Evolutionary conservation across 2,797 vertebrate genomes (phyloP), one percentile per base, ranked within the genome.

Genomic region (Hoplostethus mediterraneus): DNA sequence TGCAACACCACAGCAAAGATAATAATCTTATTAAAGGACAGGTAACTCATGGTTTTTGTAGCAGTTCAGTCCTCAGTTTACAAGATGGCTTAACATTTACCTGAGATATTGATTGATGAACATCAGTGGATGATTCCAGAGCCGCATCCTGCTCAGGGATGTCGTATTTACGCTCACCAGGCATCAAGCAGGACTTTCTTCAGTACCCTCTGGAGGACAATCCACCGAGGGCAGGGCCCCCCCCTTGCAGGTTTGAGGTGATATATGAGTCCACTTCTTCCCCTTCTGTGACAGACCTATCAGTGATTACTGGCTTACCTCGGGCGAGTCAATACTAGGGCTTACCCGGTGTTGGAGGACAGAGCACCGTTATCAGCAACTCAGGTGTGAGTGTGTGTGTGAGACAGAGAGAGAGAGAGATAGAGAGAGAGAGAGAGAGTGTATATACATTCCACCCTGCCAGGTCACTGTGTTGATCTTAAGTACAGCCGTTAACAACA

Each of bases 191-290:
- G 68, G 71, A 72, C 49, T 54, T 40, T 65, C 25, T 78, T 53
- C 60, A 66, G 14, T 40, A 13, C 69, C 75, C 48, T 60, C 63
- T 70, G 60, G 70, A 10, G 55, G 75, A 74, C n/a, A 17, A 73
- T 77, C 74, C 62, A 57, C 71, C 67, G 67, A 79, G 75, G 82
- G 73, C 66, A 1, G 21, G 21, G 67, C n/a, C n/a, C n/a, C n/a
- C n/a, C n/a, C n/a, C n/a, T 87, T 89, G 61, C 77, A 79, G 66
- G 69, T 79, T 63, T 68, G 14, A 38, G 1, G 33, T 77, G 78
- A 86, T 80, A 81, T 59, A 79, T 45, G 72, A 85, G 75, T 57
- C 4, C 1, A 57, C 67, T 52, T 49, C 62, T 64, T 25, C 16
- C 49, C 52, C 21, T 63, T 13, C 61, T 81, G 73, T 67, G 77